A percentile compares a stretch with the other conserved stretches of the same genome.
Conservation (phyloP, 2,797 vertebrate species). For the Cheirogaleus major region DNA sequence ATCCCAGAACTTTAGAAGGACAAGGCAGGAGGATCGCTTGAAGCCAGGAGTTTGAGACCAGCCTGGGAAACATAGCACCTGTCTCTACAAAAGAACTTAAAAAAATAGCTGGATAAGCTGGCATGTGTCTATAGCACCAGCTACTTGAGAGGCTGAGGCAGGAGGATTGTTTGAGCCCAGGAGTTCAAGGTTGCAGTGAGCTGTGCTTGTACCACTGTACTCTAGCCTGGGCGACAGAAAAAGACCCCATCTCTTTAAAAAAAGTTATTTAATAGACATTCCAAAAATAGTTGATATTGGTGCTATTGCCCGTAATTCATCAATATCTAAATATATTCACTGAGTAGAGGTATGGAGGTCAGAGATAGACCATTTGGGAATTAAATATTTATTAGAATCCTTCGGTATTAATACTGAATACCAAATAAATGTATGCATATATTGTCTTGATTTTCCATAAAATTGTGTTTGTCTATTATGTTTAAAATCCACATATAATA, state of each 20-base stretch:
- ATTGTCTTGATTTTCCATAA: neutral
- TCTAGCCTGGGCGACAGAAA: neutral
- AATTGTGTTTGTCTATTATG: neutral
- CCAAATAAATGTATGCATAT: neutral
- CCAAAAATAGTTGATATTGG: neutral
- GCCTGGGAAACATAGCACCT: neutral
- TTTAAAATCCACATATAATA: neutral
- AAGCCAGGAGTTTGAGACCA: neutral
- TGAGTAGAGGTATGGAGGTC: neutral
- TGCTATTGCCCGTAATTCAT: neutral
- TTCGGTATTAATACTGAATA: slow-evolving; percentile 5
- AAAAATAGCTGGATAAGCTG: neutral
- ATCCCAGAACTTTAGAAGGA: neutral
- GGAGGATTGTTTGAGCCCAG: neutral
- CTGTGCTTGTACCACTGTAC: neutral
- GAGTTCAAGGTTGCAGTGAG: neutral
- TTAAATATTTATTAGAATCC: slow-evolving; percentile 21
- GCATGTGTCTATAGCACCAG: neutral
- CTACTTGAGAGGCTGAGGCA: neutral
- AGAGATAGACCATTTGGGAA: neutral
- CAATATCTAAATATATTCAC: slow-evolving; percentile 23
- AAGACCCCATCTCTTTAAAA: neutral
- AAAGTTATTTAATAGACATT: neutral
- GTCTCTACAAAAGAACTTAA: neutral
- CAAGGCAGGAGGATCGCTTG: neutral